Percentiles rank a stretch among this genome's conserved stretches.
Conservation (phyloP, 2,888 invertebrate species). For the Heliconius erato region DNA sequence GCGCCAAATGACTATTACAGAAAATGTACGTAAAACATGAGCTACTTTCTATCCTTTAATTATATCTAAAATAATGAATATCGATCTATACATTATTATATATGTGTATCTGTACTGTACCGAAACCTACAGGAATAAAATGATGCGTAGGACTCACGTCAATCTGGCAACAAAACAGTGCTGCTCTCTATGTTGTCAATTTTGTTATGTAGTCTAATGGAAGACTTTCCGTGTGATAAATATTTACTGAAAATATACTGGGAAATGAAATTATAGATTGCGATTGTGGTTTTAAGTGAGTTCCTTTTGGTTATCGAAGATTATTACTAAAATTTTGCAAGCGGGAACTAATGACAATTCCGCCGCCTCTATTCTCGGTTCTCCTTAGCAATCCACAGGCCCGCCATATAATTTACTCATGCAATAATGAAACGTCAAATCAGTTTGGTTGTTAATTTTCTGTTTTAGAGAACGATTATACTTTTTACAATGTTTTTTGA, state of each 20-base stretch:
- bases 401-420: slow-evolving; percentile 83
- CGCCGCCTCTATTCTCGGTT: slow-evolving; percentile 43
- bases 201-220: slow-evolving; percentile 86
- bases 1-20: slow-evolving; percentile 84
- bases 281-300: slow-evolving; percentile 61
- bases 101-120: slow-evolving; percentile 58
- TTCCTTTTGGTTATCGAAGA: slow-evolving; percentile 54
- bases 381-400: slow-evolving; percentile 63
- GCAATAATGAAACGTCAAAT: slow-evolving; percentile 83
- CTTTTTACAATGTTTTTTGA: slow-evolving; percentile 1
- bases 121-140: slow-evolving; percentile 61
- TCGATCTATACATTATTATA: slow-evolving; percentile 55
- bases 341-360: slow-evolving; percentile 28
- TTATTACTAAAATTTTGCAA: slow-evolving; percentile 35
- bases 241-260: slow-evolving; percentile 83
- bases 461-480: slow-evolving; percentile 44
- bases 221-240: slow-evolving; percentile 88
- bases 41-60: slow-evolving; percentile 58
- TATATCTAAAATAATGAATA: slow-evolving; percentile 58
- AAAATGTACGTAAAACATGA: slow-evolving; percentile 80
- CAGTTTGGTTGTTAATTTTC: slow-evolving; percentile 70
- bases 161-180: slow-evolving; percentile 86
- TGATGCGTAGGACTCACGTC: slow-evolving; percentile 84
- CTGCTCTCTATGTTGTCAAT: slow-evolving; percentile 94
- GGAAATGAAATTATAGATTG: slow-evolving; percentile 70